A percentile compares a stretch with the other conserved stretches of the same genome.
Conservation (phyloP, 1,140 invertebrate genomes). For the Vanessa atalanta region DNA sequence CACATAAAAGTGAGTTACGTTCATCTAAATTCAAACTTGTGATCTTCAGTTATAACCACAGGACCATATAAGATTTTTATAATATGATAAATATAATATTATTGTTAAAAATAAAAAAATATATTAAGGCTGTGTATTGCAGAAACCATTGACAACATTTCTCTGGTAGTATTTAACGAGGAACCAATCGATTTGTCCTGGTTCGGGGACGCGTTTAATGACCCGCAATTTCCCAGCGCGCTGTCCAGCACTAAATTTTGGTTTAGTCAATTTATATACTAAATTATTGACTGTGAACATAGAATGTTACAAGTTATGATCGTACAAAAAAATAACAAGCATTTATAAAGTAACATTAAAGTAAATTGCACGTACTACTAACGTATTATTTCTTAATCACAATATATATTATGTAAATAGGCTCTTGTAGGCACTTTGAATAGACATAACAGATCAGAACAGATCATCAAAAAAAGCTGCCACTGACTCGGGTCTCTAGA, state of each 20-base stretch:
- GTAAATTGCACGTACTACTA: too few relatives aligned
- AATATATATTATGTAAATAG: too few relatives aligned
- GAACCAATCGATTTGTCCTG: conserved; percentile 44
- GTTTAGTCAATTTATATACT: conserved; percentile 36
- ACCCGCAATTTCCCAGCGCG: conserved; percentile 44
- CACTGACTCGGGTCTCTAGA: too few relatives aligned
- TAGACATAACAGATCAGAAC: too few relatives aligned
- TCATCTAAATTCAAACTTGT: too few relatives aligned
- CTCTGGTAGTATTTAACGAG: conserved; percentile 41
- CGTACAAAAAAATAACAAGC: neutral
- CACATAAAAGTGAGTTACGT: too few relatives aligned
- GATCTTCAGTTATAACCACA: too few relatives aligned
- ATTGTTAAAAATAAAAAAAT: neutral
- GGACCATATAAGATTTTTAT: too few relatives aligned
- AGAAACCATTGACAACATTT: conserved; percentile 23
- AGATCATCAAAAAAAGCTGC: too few relatives aligned
- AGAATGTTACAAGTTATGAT: neutral
- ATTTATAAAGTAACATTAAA: too few relatives aligned
- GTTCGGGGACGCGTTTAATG: conserved; percentile 47
- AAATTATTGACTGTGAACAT: conserved; percentile 30
- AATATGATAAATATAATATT: neutral
- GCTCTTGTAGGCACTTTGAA: too few relatives aligned
- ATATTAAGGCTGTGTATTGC: neutral
- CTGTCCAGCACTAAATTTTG: conserved; percentile 35
- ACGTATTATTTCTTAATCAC: too few relatives aligned